phyloP scores from a whole-genome alignment of 2,888 invertebrate genomes.

The Fabriciana adippe region DNA sequence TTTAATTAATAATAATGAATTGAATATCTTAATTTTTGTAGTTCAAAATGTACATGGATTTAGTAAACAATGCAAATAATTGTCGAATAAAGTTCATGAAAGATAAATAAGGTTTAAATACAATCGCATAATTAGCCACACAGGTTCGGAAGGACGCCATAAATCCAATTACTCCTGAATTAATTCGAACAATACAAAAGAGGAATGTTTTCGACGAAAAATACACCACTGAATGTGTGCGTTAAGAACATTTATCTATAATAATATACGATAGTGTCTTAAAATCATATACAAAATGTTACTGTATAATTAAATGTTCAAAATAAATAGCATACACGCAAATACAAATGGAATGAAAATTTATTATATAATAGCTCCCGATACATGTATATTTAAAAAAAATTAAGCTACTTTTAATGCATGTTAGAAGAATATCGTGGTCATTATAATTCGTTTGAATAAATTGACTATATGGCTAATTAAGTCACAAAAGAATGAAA shows the following conservation, averaged over 20 bases:
- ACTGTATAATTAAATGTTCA: too few relatives aligned
- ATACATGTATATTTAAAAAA: background rate
- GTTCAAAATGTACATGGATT: background rate
- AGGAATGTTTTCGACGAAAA: slow-evolving; percentile 46
- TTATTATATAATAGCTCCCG: background rate
- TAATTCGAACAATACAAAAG: slow-evolving; percentile 63
- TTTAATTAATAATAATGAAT: background rate
- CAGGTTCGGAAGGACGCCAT: slow-evolving; percentile 62
- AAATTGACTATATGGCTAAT: slow-evolving; percentile 37
- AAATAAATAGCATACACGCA: too few relatives aligned
- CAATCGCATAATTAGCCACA: slow-evolving; percentile 69
- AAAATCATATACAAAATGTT: too few relatives aligned
- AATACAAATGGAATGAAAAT: too few relatives aligned
- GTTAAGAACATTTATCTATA: background rate
- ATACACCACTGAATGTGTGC: slow-evolving; percentile 20
- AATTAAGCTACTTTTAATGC: too few relatives aligned
- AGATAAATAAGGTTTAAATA: slow-evolving; percentile 58
- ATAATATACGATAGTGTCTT: too few relatives aligned
- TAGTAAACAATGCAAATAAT: slow-evolving; percentile 30
- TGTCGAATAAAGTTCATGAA: slow-evolving; percentile 60
- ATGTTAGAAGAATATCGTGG: slow-evolving; percentile 14
- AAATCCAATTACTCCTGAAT: slow-evolving; percentile 75
- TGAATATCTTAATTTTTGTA: background rate
- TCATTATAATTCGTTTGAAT: slow-evolving; percentile 30
- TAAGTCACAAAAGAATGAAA: slow-evolving; percentile 38